Percentiles rank a stretch among this genome's conserved stretches.
These are phyloP conservation scores for Glaucopsyche alexis DNA, from an alignment of 2,888 invertebrate species.

Conservation along the genomic window DNA sequence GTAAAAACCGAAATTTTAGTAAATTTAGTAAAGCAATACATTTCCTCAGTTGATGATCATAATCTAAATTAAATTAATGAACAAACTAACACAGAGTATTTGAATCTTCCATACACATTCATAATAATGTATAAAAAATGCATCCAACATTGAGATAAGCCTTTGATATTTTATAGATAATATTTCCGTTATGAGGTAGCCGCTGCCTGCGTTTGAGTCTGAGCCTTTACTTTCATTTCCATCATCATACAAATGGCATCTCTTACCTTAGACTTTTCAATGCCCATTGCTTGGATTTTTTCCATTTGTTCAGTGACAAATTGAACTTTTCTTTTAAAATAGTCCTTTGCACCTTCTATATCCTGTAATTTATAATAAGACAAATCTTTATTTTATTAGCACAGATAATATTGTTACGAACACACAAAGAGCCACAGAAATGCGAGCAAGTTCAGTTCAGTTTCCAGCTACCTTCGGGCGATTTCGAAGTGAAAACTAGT, in stretches of 20 bases:
- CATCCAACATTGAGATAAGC: not conserved
- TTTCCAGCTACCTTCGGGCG: too few relatives aligned
- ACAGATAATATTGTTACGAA: not conserved
- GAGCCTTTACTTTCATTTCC: conserved; percentile 85
- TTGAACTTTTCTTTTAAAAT: conserved; percentile 93
- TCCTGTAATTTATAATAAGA: conserved; percentile 70
- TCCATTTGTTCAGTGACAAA: conserved; percentile 97
- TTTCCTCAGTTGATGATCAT: not conserved
- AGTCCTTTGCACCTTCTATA: conserved; percentile 90
- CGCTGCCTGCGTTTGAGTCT: conserved; percentile 63
- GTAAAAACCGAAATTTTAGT: conserved; percentile 19
- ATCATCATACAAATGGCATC: conserved; percentile 88
- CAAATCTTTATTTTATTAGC: conserved; percentile 17
- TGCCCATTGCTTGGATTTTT: conserved; percentile 90
- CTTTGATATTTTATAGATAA: conserved; percentile 25
- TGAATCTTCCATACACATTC: not conserved
- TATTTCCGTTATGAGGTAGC: conserved; percentile 58
- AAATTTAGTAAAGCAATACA: conserved; percentile 19
- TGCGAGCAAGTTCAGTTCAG: too few relatives aligned
- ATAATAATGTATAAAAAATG: conserved; percentile 18
- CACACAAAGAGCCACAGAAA: too few relatives aligned
- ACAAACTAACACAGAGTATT: conserved; percentile 11
- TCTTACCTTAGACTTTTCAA: conserved; percentile 90
- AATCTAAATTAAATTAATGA: not conserved
- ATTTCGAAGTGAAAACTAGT: too few relatives aligned